These are phyloP conservation scores for Pilophorus perplexus DNA, from an alignment of 2,888 invertebrate species.

Conservation along the genomic window DNA sequence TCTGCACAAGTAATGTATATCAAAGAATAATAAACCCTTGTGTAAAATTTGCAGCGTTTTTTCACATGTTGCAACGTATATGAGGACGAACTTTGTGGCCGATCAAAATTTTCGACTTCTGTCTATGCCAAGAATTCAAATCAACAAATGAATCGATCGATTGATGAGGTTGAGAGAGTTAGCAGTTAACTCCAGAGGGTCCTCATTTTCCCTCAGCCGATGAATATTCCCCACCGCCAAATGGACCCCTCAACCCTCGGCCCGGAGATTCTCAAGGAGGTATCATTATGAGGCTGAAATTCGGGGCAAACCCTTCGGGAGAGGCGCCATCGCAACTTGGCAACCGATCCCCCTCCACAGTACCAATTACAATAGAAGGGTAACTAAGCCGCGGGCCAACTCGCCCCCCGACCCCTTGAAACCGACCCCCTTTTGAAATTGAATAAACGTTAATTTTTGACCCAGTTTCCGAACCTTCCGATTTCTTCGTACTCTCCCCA, in stretches of 20 bases:
- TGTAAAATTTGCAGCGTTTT: no score
- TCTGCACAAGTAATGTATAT: no score
- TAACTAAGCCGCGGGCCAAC: slow-evolving; percentile 35
- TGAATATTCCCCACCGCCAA: slow-evolving; percentile 11
- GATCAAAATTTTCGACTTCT: no score
- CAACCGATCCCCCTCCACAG: slow-evolving; percentile 23
- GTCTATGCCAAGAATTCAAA: no score
- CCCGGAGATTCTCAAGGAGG: neutral
- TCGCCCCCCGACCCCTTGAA: neutral
- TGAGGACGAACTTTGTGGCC: no score
- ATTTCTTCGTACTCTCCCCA: slow-evolving; percentile 7
- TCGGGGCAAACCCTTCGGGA: neutral
- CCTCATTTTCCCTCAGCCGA: no score
- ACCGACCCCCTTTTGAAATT: slow-evolving; percentile 5
- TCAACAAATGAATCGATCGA: no score
- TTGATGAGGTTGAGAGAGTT: neutral
- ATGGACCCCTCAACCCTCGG: slow-evolving; percentile 6
- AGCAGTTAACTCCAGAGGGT: no score
- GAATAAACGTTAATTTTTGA: slow-evolving; percentile 39
- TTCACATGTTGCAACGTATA: no score
- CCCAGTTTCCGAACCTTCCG: slow-evolving; percentile 28
- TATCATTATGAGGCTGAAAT: neutral
- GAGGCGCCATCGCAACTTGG: slow-evolving; percentile 23
- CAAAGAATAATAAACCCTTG: no score
- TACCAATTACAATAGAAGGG: slow-evolving; percentile 35